Base-by-base conservation (phyloP, 2,797 vertebrate species). In the Knipowitschia caucasica region DNA sequence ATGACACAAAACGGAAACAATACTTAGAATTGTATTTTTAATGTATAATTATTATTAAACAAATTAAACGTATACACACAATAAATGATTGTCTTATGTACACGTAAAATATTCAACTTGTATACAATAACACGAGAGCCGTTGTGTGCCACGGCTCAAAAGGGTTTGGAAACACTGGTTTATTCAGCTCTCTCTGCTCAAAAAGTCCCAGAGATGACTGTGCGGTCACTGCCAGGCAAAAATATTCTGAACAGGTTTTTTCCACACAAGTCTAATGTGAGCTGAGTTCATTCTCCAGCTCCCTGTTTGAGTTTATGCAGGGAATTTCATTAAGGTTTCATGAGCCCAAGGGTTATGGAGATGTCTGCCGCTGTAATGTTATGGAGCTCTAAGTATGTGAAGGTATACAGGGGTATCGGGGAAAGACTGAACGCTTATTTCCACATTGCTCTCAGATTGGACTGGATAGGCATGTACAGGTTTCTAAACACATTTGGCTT, bases 321-420 rank as follows among this genome's bases (percentile, higher is more conserved):
- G 29, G 7, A 55, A 58, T 66, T 54, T 25, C 30, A 15, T 2
- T 53, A 74, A 56, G 64, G 56, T 64, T 68, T 75, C n/a, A 56
- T 39, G 38, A 46, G 35, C 68, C 69, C 36, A 36, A 24, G 45
- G 69, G 46, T 56, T 63, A 52, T 54, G 35, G 35, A 54, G 60
- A 25, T 47, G 67, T 69, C 35, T 62, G 11, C 15, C 12, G 45
- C 17, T 35, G 33, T 34, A 47, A 42, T 53, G 60, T 25, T 56
- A 31, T 6, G 50, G 15, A 25, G 33, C 8, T 21, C 31, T 20
- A 20, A 31, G 4, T 47, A 30, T 31, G 44, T 47, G 18, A 47
- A 47, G 17, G 27, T 30, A 47, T 30, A 47, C 17, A 47, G 20
- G 27, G 29, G 10, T 12, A 47, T 47, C 20, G 25, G 30, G 31